Evolutionary conservation across 1,140 invertebrate species (phyloP).

Genomic region (Cyclargus thomasi): DNA sequence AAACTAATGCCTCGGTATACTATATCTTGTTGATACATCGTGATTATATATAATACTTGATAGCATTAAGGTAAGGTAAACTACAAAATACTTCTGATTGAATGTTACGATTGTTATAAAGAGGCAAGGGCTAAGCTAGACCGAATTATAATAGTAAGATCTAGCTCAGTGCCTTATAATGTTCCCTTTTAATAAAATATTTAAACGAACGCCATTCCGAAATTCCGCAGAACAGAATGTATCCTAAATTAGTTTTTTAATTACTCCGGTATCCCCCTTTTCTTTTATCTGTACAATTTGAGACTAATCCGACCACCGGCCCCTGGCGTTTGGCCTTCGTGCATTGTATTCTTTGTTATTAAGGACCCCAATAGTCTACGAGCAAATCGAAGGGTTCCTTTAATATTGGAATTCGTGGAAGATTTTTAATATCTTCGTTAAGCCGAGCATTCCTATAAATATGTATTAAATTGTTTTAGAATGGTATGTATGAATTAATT

Average conservation of each 20-base stretch:
- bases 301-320: conserved; percentile 50
- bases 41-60: no score
- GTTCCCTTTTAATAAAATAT: not conserved
- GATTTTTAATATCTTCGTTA: conserved; percentile 12
- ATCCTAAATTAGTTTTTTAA: conserved; percentile 67
- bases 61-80: no score
- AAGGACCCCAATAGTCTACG: conserved; percentile 46
- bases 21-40: no score
- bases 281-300: conserved; percentile 55
- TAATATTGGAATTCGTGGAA: conserved; percentile 12
- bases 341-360: conserved; percentile 52
- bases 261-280: conserved; percentile 50
- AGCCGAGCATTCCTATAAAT: not conserved
- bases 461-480: not conserved
- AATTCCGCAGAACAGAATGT: conserved; percentile 29
- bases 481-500: not conserved
- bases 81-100: no score
- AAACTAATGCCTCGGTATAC: no score
- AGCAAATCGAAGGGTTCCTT: conserved; percentile 37
- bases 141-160: no score
- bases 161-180: no score
- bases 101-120: no score
- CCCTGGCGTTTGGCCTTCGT: conserved; percentile 45
- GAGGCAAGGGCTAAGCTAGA: no score
- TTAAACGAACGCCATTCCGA: not conserved